Percentiles rank a stretch among this genome's conserved stretches.
phyloP scores from a whole-genome alignment of 2,113 vertebrate species.

The Nesoenas mayeri region DNA sequence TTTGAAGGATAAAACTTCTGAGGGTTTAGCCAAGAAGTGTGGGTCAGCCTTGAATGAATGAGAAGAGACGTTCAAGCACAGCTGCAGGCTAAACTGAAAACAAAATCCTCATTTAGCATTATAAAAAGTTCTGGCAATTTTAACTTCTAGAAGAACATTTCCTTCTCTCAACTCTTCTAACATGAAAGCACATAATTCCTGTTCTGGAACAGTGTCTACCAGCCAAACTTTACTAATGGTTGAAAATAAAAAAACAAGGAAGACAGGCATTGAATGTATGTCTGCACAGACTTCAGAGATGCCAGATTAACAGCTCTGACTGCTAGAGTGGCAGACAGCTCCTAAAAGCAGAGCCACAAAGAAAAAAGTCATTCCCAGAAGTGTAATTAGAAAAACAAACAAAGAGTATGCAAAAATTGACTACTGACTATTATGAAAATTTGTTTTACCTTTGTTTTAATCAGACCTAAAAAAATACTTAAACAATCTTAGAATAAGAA shows the following conservation, averaged over 20 bases:
- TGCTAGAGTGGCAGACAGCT: background rate
- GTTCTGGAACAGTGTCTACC: background rate
- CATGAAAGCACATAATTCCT: background rate
- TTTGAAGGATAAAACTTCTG: background rate
- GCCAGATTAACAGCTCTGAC: background rate
- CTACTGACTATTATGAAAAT: background rate
- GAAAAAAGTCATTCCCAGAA: background rate
- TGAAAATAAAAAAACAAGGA: background rate
- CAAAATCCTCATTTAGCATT: background rate
- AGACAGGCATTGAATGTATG: background rate
- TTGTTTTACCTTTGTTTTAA: background rate
- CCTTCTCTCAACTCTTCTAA: background rate
- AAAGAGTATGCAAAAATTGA: background rate
- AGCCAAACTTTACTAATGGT: background rate
- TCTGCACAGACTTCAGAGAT: background rate
- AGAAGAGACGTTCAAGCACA: background rate
- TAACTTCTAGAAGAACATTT: background rate
- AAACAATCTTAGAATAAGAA: background rate
- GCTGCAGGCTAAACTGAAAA: background rate
- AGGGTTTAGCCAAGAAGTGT: background rate
- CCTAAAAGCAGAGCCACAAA: background rate
- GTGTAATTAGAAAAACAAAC: background rate
- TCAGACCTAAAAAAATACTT: background rate
- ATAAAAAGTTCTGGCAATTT: background rate
- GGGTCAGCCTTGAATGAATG: background rate